Evolutionary conservation across 2,888 invertebrate genomes (phyloP), one percentile per base, ranked within the genome.

Genomic region (Euspilapteryx auroguttella): DNA sequence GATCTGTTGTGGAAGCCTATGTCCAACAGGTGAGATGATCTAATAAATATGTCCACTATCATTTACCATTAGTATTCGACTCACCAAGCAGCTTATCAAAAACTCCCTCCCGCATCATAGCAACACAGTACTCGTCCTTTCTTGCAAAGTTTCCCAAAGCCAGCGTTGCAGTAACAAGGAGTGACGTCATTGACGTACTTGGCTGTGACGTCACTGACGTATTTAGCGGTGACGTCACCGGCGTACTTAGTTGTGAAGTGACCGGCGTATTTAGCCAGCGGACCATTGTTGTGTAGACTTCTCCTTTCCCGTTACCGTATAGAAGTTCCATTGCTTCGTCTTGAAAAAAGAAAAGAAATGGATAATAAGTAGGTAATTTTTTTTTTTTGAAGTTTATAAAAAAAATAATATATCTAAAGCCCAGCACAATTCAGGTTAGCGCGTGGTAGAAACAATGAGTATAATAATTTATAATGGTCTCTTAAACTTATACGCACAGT

Each of bases 71-170:
- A n/a, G n/a, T n/a, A n/a, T n/a, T n/a, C 14, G 10, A 47, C 58
- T 55, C 45, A 82, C 82, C 77, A 24, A 86, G 69, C 32, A 86
- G 54, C 46, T 86, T 86, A 43, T 85, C 83, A 49, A 86, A 86
- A 26, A 92, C 82, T 15, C 87, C 86, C 40, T 84, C 81, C 29
- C 85, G 78, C 43, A 92, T 91, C 85, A 94, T 88, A 35, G 86
- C 80, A 27, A 83, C 81, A 52, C 94, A 94, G 53, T 93, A 88
- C 22, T 81, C 80, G 49, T 94, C 94, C 38, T 87, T 87, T 24
- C 94, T 77, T 0, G 94, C 94, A 61, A 94, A 94, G 73, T 94
- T 94, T 2, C 92, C 94, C 38, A 94, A 79, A 0, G 92, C 91
- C 36, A 94, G 68, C 3, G 92, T 85, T 0, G 89, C 92, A 0